Conservation (phyloP, 2,888 invertebrate genomes). For the Orthonevra nobilis region DNA sequence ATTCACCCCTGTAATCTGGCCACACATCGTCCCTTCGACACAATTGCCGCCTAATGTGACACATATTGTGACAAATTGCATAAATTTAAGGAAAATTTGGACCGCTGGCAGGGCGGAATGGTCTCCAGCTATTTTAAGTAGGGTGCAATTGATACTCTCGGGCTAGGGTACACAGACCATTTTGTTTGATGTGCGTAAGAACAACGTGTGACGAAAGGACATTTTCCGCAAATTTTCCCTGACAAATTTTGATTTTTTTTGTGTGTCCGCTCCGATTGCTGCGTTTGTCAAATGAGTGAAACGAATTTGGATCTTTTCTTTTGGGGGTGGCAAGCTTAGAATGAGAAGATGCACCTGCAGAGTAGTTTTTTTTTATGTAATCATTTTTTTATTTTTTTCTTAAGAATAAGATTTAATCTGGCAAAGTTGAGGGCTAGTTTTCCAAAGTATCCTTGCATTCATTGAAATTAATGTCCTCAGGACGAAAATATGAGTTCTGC, state of each 20-base stretch:
- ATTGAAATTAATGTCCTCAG: conserved; percentile 80
- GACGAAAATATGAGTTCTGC: conserved; percentile 85
- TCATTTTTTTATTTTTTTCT: conserved; percentile 37
- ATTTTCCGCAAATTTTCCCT: conserved; percentile 78
- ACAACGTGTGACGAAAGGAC: conserved; percentile 79
- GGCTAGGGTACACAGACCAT: conserved; percentile 32
- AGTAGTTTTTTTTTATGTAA: conserved; percentile 22
- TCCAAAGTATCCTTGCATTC: conserved; percentile 77
- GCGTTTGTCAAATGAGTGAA: conserved; percentile 78
- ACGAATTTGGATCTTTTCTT: conserved; percentile 74
- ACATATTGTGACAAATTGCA: conserved; percentile 81
- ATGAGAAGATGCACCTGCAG: conserved; percentile 78
- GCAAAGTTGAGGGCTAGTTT: conserved; percentile 68
- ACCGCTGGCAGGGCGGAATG: not conserved
- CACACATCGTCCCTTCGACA: conserved; percentile 69
- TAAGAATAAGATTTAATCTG: conserved; percentile 44
- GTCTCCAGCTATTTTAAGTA: conserved; percentile 29
- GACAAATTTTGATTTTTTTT: conserved; percentile 60
- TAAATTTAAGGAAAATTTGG: conserved; percentile 69
- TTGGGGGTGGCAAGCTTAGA: conserved; percentile 3
- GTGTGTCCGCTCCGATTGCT: conserved; percentile 66
- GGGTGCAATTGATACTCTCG: conserved; percentile 45
- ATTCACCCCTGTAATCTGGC: conserved; percentile 31
- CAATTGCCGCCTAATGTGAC: conserved; percentile 80
- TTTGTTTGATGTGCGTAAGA: conserved; percentile 73